Conservation (phyloP, 2,888 invertebrate genomes). For the Ecdyonurus torrentis region DNA sequence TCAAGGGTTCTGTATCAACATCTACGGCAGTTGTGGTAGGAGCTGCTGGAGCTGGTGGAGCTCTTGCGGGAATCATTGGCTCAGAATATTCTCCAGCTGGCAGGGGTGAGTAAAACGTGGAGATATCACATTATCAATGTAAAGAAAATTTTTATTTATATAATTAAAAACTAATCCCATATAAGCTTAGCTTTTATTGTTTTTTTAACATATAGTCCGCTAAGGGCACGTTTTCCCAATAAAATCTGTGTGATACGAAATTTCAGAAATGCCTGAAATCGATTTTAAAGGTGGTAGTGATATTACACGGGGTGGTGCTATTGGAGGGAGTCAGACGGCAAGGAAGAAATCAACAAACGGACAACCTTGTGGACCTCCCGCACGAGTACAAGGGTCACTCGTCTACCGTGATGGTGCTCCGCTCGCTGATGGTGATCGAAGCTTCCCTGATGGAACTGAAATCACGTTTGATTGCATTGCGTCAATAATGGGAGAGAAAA, state of each 20-base stretch:
- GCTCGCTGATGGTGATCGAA: constrained; percentile 43
- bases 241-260: no score
- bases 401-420: constrained; percentile 49
- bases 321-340: constrained; percentile 17
- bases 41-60: not conserved
- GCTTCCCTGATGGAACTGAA: constrained; percentile 63
- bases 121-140: no score
- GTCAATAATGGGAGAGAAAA: constrained; percentile 62
- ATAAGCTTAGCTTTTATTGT: no score
- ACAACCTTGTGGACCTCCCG: constrained; percentile 45
- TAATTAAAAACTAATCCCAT: no score
- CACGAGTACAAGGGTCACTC: constrained; percentile 58
- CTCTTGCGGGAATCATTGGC: not conserved
- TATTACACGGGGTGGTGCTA: constrained; percentile 30
- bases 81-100: not conserved
- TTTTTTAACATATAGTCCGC: no score
- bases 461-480: constrained; percentile 71
- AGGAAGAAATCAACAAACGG: not conserved
- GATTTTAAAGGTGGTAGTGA: constrained; percentile 22
- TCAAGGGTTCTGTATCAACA: not conserved
- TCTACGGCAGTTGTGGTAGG: not conserved
- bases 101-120: not conserved
- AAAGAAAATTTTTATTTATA: no score
- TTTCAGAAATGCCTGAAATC: not conserved
- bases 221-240: no score